Conservation (phyloP, 37 sponge, comb jelly and placozoan genomes). For the Agelas oroides region DNA sequence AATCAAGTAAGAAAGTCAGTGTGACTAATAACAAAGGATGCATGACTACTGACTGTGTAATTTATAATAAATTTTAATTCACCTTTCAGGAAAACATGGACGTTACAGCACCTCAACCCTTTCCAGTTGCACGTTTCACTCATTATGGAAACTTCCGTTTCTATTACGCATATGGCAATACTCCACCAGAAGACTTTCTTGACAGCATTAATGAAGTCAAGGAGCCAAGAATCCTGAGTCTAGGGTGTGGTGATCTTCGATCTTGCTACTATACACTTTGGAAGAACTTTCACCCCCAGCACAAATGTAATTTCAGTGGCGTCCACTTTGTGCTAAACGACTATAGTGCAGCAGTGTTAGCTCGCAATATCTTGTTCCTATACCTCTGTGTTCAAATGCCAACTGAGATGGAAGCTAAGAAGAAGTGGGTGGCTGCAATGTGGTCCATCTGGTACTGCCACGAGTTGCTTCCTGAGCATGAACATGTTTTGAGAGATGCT, state of each 20-base stretch:
- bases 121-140: constrained; percentile 38
- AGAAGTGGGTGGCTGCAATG: constrained; percentile 44
- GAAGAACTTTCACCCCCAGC: constrained; percentile 49
- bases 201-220: not conserved
- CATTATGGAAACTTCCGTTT: not conserved
- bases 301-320: constrained; percentile 22
- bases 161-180: constrained; percentile 62
- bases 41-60: too few relatives aligned
- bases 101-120: not conserved
- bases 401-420: not conserved
- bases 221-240: constrained; percentile 26
- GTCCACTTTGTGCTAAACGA: constrained; percentile 60
- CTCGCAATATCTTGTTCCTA: constrained; percentile 52
- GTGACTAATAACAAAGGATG: too few relatives aligned
- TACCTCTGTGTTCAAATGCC: constrained; percentile 9
- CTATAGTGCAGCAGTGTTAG: constrained; percentile 44
- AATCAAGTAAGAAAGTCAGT: too few relatives aligned
- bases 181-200: constrained; percentile 65
- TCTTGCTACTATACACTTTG: constrained; percentile 65
- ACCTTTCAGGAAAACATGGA: too few relatives aligned
- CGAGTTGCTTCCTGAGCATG: constrained; percentile 37
- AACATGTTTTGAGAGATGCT: constrained; percentile 6
- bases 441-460: constrained; percentile 67
- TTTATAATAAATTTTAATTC: too few relatives aligned
- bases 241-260: constrained; percentile 66